Base-by-base conservation (phyloP, 2,888 invertebrate genomes). In the Sycophila texana region DNA sequence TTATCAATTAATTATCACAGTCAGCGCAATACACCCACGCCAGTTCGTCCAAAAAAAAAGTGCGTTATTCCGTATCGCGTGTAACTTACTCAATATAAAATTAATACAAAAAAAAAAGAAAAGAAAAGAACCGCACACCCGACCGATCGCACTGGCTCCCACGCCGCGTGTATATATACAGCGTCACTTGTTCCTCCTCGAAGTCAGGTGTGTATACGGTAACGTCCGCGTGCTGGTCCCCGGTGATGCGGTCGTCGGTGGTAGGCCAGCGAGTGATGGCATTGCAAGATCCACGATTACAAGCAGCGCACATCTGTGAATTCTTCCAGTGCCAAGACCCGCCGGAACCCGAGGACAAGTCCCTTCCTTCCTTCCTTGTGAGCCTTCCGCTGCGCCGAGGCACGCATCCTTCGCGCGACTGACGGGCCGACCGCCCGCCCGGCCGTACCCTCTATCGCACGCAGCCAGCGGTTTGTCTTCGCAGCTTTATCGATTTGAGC, bases 301-400 rank as follows among this genome's bases (percentile, higher is more conserved):
- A 88, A 84, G 86, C 68, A 79, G 67, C 85, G 86, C 88, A 89
- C 90, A 90, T 90, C 90, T 90, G 90, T 90, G 90, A 90, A 90
- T 90, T 90, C 90, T 90, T 90, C 90, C 90, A 90, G 90, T 90
- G 90, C 90, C 90, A 90, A 90, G 90, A 90, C 89, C 87, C 90
- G 89, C 89, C 90, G 86, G 88, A 86, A 87, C 87, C 88, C 74
- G 75, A 68, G 65, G 78, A 79, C 74, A 71, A 74, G 60, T 61
- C 53, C 67, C 63, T 70, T 55, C n/a, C n/a, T 5, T 70, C 73
- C 81, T 75, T 75, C 82, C 80, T 83, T 82, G 47, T 57, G 12
- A 18, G 53, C 39, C 74, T 26, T 60, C 68, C 58, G 14, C 63
- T 16, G 53, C 61, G 26, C 16, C 13, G 22, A 13, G 39, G 20